Evolutionary conservation across 2,113 vertebrate species (phyloP), one percentile per base, ranked within the genome.

Genomic region (Paradoxurus hermaphroditus): DNA sequence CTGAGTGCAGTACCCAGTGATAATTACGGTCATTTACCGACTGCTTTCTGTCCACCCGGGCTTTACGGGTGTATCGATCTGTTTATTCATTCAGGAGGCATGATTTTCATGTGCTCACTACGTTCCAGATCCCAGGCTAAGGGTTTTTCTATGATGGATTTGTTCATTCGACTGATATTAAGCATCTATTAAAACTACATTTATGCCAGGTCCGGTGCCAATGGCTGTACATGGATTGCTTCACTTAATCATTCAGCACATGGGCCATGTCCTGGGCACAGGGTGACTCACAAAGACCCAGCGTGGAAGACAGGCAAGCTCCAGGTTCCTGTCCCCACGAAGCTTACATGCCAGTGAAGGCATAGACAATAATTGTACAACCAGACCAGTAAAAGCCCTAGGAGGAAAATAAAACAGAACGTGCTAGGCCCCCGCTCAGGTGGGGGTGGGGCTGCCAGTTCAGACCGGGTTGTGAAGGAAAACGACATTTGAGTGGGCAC

Each of bases 1-100:
- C 25, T 18, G 12, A 59, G 70, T 5, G 2, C 4, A 0, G 68
- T 29, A 27, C n/a, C 10, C 84, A 21, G 14, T 44, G 23, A 53
- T 72, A 2, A 29, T 21, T 21, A 14, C 34, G n/a, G 18, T n/a
- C 16, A 0, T 23, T 63, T 65, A 12, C 75, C 84, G 44, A 39
- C 23, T 16, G 21, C 67, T 56, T 51, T 77, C 65, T 67, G 0
- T 3, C 15, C 81, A 23, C 41, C 79, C 21, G 16, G 1, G 41
- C 53, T 81, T 44, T 44, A 8, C 9, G 0, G 25, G 0, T 31
- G 7, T 27, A n/a, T 34, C 2, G 0, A 4, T 56, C 23, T 13
- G 44, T 77, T 29, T 34, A 29, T 10, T 93, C 46, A n/a, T 59
- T 59, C 49, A 59, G 44, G 41, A 72, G 39, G 15, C 27, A 34